Percentiles rank a stretch among this genome's conserved stretches.
phyloP scores from a whole-genome alignment of 2,113 vertebrate genomes.

The Odocoileus hemionus region DNA sequence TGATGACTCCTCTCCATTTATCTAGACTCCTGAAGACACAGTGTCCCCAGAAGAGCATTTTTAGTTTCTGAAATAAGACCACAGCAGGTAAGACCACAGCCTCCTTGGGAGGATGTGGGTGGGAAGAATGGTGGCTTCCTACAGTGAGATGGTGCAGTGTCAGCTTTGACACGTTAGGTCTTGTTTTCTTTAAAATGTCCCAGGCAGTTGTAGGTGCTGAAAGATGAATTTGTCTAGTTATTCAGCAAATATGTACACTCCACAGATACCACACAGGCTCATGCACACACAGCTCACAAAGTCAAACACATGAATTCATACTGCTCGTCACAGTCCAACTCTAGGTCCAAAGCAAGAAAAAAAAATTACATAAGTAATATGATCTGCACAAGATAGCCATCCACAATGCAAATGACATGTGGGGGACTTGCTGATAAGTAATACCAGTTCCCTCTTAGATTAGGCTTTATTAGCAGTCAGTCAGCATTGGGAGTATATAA shows the following conservation, averaged over 20 bases:
- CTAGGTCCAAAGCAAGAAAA: not conserved
- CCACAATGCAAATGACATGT: not conserved
- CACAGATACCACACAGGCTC: not conserved
- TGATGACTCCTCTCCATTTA: not conserved
- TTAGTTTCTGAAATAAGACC: not conserved
- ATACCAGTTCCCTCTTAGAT: not conserved
- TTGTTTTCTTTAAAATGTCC: not conserved
- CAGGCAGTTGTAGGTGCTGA: not conserved
- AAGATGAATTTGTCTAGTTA: not conserved
- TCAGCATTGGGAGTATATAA: not conserved
- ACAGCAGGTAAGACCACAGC: too few relatives aligned
- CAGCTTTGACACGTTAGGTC: not conserved
- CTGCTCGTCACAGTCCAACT: not conserved
- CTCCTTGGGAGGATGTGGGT: not conserved
- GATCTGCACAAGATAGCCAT: not conserved
- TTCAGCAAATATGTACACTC: not conserved
- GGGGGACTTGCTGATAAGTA: not conserved
- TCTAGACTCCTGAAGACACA: not conserved
- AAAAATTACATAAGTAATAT: not conserved
- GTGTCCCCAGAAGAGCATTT: not conserved
- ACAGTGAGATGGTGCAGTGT: not conserved
- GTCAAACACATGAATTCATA: not conserved
- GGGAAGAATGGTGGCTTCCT: not conserved
- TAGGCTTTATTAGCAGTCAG: not conserved
- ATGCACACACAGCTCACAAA: not conserved